phyloP scores from a whole-genome alignment of 2,113 vertebrate genomes.

The Morone saxatilis region DNA sequence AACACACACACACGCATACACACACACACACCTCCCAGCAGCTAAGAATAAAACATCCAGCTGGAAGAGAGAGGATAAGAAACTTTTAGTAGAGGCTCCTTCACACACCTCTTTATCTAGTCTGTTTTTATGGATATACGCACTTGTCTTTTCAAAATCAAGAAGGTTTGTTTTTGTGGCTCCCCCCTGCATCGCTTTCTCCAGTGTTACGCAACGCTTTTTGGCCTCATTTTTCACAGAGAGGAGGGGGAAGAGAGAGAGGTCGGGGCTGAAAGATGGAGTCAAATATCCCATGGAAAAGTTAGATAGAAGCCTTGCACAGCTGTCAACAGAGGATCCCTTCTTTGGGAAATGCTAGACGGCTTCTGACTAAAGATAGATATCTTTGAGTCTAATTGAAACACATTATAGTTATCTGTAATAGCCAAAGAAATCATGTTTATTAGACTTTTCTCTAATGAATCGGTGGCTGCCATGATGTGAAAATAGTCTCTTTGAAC shows the following conservation, averaged over 20 bases:
- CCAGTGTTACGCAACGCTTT: slow-evolving; percentile 48
- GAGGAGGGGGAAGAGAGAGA: neutral
- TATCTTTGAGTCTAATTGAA: neutral
- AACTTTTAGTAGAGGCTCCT: slow-evolving; percentile 9
- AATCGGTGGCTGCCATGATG: neutral
- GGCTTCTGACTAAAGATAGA: neutral
- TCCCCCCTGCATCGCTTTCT: slow-evolving; percentile 27
- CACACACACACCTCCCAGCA: slow-evolving; percentile 36
- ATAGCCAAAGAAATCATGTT: neutral
- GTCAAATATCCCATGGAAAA: slow-evolving; percentile 49
- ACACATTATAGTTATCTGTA: neutral
- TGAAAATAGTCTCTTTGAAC: neutral
- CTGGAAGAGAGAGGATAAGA: slow-evolving; percentile 29
- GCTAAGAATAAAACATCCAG: slow-evolving; percentile 75
- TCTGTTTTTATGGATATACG: slow-evolving; percentile 27
- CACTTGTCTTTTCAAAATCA: slow-evolving; percentile 35
- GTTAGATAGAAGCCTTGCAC: slow-evolving; percentile 5
- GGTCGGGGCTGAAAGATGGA: neutral
- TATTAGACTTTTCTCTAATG: neutral
- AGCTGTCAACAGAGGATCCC: slow-evolving; percentile 27
- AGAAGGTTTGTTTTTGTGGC: slow-evolving; percentile 48
- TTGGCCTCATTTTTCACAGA: slow-evolving; percentile 16
- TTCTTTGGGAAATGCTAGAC: slow-evolving; percentile 12
- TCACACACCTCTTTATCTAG: slow-evolving; percentile 13
- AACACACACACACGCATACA: slow-evolving; percentile 15